Conservation (phyloP, 2,797 vertebrate species). For the Mormyrops boulengeri region DNA sequence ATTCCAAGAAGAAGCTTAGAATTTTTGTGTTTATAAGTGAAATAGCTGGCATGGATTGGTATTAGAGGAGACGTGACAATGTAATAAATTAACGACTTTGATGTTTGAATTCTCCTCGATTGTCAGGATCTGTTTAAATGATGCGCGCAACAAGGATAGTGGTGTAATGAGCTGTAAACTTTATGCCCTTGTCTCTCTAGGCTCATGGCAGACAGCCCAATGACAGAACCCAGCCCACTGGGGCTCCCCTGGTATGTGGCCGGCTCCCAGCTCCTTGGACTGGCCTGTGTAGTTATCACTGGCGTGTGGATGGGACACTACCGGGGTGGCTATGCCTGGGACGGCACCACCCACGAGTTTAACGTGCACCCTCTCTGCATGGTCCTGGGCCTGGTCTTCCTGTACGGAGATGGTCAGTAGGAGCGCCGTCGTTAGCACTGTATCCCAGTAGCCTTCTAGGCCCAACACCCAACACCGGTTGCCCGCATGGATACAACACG, state of each 20-base stretch:
- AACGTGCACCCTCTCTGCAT: conserved; percentile 78
- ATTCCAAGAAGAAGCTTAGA: not conserved
- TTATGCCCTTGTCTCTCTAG: not conserved
- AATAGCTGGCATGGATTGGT: not conserved
- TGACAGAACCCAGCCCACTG: rapidly evolving
- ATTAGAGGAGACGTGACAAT: not conserved
- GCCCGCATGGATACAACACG: not conserved
- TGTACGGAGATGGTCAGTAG: conserved; percentile 73
- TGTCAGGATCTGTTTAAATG: not conserved
- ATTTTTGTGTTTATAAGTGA: not conserved
- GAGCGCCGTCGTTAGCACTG: not conserved
- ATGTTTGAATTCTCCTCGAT: not conserved
- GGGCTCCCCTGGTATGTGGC: conserved; percentile 60
- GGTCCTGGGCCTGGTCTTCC: conserved; percentile 74
- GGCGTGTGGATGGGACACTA: conserved; percentile 75
- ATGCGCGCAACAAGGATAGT: not conserved
- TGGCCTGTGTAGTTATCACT: conserved; percentile 55
- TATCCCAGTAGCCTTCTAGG: not conserved
- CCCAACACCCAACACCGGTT: not conserved
- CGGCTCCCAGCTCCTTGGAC: conserved; percentile 68
- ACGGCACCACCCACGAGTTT: conserved; percentile 56
- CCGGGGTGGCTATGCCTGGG: conserved; percentile 71
- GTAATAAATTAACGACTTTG: not conserved
- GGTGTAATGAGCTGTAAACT: not conserved
- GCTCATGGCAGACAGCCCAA: conserved; percentile 49